A percentile compares a stretch with the other conserved stretches of the same genome.
Evolutionary conservation across 1,140 invertebrate genomes (phyloP).

Genomic region (Drosophila sucinea): DNA sequence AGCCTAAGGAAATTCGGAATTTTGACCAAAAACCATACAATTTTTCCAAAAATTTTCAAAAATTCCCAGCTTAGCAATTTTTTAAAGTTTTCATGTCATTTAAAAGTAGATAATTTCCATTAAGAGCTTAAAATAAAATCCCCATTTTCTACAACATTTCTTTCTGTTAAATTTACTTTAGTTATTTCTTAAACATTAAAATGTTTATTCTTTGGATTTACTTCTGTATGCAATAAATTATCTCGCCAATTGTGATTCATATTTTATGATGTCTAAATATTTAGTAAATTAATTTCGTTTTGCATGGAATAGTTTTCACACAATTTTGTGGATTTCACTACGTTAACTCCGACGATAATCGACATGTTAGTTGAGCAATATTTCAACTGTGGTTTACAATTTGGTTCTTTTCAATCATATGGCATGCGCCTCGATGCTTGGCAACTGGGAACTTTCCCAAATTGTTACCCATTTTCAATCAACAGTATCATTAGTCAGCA

Average conservation of each 20-base stretch:
- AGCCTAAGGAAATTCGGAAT: too few relatives aligned
- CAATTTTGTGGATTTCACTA: slow-evolving; percentile 26
- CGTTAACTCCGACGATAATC: slow-evolving; percentile 31
- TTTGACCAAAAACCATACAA: too few relatives aligned
- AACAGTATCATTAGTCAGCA: slow-evolving; percentile 56
- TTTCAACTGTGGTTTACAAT: slow-evolving; percentile 13
- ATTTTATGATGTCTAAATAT: not conserved
- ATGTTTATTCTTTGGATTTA: too few relatives aligned
- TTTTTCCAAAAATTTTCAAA: too few relatives aligned
- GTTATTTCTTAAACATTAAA: too few relatives aligned
- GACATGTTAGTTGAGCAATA: slow-evolving; percentile 5
- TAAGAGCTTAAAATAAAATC: too few relatives aligned
- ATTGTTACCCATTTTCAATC: slow-evolving; percentile 52
- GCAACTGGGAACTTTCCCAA: slow-evolving; percentile 12
- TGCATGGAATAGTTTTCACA: slow-evolving; percentile 2
- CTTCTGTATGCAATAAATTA: too few relatives aligned
- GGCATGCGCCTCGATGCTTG: slow-evolving; percentile 23
- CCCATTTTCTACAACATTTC: too few relatives aligned
- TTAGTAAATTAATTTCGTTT: not conserved
- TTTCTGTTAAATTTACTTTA: too few relatives aligned
- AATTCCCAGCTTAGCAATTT: too few relatives aligned
- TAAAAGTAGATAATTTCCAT: too few relatives aligned
- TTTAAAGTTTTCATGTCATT: too few relatives aligned
- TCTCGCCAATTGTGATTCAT: not conserved
- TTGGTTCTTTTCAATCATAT: slow-evolving; percentile 25